Conservation (phyloP, 1,140 invertebrate genomes). For the Hetaerina americana region DNA sequence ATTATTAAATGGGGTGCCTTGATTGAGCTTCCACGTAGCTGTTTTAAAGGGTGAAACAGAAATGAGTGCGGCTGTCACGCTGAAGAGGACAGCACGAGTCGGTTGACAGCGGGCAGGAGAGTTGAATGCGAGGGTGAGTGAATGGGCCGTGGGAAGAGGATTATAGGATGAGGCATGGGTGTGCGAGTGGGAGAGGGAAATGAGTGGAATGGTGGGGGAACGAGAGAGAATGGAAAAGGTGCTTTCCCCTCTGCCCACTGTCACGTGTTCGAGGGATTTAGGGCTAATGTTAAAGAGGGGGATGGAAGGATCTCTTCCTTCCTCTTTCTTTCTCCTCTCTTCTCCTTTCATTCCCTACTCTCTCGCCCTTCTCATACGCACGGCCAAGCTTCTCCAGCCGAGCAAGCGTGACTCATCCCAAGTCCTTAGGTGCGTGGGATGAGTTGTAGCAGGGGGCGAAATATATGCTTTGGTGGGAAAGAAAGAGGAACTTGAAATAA, state of each 20-base stretch:
- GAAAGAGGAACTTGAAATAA: no score
- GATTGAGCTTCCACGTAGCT: no score
- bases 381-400: background rate
- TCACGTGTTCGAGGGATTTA: background rate
- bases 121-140: background rate
- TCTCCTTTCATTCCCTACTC: no score
- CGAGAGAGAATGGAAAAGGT: background rate
- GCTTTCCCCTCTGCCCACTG: background rate
- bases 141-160: no score
- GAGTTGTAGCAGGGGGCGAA: no score
- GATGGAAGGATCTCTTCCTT: no score
- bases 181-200: background rate
- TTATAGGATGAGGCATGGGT: background rate
- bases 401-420: background rate
- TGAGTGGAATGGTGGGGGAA: background rate
- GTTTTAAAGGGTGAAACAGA: no score
- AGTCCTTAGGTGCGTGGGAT: no score
- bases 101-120: background rate
- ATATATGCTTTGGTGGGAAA: no score
- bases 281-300: background rate
- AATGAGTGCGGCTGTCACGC: no score
- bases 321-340: no score
- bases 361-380: background rate
- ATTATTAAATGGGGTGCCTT: no score
- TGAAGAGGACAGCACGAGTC: background rate